Conservation (phyloP, 92 coral and sea anemone species). For the Actinostola sp. region DNA sequence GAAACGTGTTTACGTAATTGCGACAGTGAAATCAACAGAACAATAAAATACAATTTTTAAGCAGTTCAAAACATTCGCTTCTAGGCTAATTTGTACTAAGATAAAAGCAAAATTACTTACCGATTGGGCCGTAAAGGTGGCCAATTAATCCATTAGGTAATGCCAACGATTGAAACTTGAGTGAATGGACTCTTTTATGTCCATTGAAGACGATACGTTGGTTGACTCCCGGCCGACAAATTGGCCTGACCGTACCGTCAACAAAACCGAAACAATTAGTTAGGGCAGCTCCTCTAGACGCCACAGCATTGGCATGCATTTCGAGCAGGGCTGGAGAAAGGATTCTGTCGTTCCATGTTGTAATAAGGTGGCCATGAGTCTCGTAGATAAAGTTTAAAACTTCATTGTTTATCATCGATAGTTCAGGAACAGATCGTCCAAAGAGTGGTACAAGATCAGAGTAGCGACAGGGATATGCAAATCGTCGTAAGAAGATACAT, state of each 20-base stretch:
- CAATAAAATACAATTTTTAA: no score
- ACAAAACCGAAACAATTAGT: constrained; percentile 40
- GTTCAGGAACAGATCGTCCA: constrained; percentile 43
- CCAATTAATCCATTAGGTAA: not conserved
- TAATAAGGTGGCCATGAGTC: constrained; percentile 25
- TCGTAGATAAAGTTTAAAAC: constrained; percentile 16
- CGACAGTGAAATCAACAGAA: no score
- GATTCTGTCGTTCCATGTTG: constrained; percentile 35
- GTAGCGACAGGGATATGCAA: constrained; percentile 37
- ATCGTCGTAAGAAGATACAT: no score
- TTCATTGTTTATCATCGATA: constrained; percentile 32
- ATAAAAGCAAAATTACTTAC: no score
- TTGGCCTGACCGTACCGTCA: no score
- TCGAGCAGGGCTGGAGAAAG: constrained; percentile 35
- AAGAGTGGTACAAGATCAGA: constrained; percentile 32
- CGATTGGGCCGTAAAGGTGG: constrained; percentile 4
- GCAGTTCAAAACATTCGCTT: no score
- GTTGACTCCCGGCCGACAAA: constrained; percentile 6
- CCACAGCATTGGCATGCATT: constrained; percentile 40
- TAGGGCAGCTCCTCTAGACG: constrained; percentile 45
- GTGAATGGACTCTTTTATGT: no score
- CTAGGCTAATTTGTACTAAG: no score
- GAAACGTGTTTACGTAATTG: no score
- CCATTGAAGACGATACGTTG: constrained; percentile 1
- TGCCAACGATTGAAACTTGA: not conserved